These are phyloP conservation scores for Drosophila parthenogenetica DNA, from an alignment of 2,888 invertebrate species.

Conservation along the genomic window DNA sequence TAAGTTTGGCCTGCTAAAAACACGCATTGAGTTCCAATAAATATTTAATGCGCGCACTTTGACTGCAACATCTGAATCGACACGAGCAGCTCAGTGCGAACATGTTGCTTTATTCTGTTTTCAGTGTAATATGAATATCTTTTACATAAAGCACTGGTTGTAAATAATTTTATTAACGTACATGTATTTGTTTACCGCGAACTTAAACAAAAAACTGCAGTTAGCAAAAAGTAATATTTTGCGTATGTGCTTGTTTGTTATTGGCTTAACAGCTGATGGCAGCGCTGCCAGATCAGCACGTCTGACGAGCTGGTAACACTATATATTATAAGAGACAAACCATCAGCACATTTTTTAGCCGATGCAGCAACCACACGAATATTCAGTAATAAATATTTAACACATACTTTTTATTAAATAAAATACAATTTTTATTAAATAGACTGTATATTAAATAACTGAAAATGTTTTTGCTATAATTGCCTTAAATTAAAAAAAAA, in stretches of 20 bases:
- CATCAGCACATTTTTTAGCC: not conserved
- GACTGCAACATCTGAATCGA: conserved; percentile 20
- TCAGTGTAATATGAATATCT: not conserved
- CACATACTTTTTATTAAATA: not conserved
- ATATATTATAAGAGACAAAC: conserved; percentile 20
- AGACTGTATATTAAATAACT: not conserved
- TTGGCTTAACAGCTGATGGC: conserved; percentile 37
- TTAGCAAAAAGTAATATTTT: conserved; percentile 24
- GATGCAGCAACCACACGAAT: not conserved
- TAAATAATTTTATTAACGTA: conserved; percentile 4
- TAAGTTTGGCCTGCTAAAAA: conserved; percentile 11
- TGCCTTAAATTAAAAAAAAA: not conserved
- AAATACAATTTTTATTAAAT: not conserved
- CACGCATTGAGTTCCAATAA: conserved; percentile 36
- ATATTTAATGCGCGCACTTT: conserved; percentile 54
- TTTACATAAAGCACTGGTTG: conserved; percentile 2
- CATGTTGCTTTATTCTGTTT: conserved; percentile 2
- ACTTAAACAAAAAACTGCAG: conserved; percentile 21
- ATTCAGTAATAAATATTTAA: too few species aligned
- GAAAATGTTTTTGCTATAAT: not conserved
- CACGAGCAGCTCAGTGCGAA: conserved; percentile 5
- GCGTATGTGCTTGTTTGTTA: conserved; percentile 19
- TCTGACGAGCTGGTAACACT: conserved; percentile 31
- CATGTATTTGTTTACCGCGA: conserved; percentile 28
- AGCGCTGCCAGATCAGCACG: conserved; percentile 25